Evolutionary conservation across 1,140 invertebrate species (phyloP).

Genomic region (Oryzaephilus surinamensis): DNA sequence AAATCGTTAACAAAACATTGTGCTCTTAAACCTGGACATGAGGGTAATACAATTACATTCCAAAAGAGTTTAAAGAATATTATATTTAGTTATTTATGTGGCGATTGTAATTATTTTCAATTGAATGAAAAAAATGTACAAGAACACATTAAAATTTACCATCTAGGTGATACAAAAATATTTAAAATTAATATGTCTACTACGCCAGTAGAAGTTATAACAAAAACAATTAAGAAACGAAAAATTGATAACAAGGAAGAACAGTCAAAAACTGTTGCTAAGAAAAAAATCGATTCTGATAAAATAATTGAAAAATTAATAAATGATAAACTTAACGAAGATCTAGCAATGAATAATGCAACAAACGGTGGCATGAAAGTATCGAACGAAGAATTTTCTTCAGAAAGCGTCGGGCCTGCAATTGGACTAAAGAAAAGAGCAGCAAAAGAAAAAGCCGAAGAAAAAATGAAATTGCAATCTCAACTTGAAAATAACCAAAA

Average conservation of each 20-base stretch:
- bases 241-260: conserved; percentile 2
- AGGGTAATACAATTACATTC: conserved; percentile 5
- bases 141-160: conserved; percentile 46
- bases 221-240: conserved; percentile 10
- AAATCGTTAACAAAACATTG: conserved; percentile 39
- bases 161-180: conserved; percentile 35
- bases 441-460: conserved; percentile 17
- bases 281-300: neutral
- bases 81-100: conserved; percentile 53
- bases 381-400: no score
- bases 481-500: no score
- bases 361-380: no score
- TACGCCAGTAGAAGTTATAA: conserved; percentile 8
- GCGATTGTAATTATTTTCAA: conserved; percentile 57
- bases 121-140: conserved; percentile 46
- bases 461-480: conserved; percentile 17
- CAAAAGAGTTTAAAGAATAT: conserved; percentile 25
- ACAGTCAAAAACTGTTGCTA: conserved; percentile 1
- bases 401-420: no score
- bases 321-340: no score
- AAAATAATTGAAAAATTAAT: no score
- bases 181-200: conserved; percentile 43
- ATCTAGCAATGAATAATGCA: no score
- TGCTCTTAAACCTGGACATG: conserved; percentile 10
- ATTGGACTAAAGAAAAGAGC: conserved; percentile 11